phyloP scores from a whole-genome alignment of 2,113 vertebrate genomes.

The Megaceryle torquata region DNA sequence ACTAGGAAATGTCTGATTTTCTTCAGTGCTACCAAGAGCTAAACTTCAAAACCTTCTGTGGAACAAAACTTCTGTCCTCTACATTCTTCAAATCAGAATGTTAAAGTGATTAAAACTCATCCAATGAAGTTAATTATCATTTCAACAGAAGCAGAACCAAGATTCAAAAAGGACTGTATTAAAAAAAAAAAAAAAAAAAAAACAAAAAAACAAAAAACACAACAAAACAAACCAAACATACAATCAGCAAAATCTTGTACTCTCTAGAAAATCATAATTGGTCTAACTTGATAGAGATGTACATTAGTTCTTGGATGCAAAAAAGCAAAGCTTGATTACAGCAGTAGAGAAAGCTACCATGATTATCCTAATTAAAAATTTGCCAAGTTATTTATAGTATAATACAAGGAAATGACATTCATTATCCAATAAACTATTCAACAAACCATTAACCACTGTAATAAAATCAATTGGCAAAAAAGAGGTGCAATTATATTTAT shows the following conservation, averaged over 20 bases:
- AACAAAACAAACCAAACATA: background rate
- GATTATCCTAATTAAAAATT: constrained; percentile 73
- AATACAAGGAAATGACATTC: constrained; percentile 71
- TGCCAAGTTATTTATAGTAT: constrained; percentile 73
- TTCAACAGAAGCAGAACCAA: background rate
- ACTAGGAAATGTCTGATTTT: background rate
- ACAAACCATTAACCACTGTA: constrained; percentile 73
- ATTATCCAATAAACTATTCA: constrained; percentile 72
- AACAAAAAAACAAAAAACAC: background rate
- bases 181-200: background rate
- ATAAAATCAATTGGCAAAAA: constrained; percentile 74
- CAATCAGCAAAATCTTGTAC: constrained; percentile 13
- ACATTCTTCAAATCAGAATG: background rate
- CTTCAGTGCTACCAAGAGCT: background rate
- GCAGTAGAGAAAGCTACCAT: constrained; percentile 36
- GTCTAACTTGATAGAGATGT: constrained; percentile 10
- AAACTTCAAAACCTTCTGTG: background rate
- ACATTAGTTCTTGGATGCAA: constrained; percentile 40
- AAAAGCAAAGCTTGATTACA: constrained; percentile 44
- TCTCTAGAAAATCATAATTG: constrained; percentile 40
- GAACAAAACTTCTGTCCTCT: background rate
- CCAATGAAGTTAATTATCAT: background rate
- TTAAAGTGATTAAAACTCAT: constrained; percentile 2
- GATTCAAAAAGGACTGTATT: background rate
- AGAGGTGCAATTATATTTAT: constrained; percentile 70